Conservation (phyloP, 1,140 invertebrate species). For the Drosophila obscura region DNA sequence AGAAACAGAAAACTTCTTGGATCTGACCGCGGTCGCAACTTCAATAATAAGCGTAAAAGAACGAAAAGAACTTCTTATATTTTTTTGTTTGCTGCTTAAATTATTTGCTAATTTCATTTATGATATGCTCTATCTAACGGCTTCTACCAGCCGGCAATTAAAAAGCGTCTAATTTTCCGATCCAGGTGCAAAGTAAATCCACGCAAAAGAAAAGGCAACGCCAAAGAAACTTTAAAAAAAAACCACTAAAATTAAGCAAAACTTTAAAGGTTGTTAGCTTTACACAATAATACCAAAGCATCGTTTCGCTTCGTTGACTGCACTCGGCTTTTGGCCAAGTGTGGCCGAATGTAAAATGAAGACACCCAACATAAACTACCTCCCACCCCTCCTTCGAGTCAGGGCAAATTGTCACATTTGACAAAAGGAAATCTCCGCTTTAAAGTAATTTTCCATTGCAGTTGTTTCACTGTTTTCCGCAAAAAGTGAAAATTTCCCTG, state of each 20-base stretch:
- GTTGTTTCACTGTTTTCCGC: conserved; percentile 48
- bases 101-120: conserved; percentile 32
- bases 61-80: not conserved
- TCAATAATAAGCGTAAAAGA: conserved; percentile 30
- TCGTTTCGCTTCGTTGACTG: conserved; percentile 53
- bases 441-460: conserved; percentile 41
- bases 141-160: conserved; percentile 46
- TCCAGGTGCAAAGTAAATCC: conserved; percentile 41
- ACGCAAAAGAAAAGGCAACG: conserved; percentile 10
- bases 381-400: not conserved
- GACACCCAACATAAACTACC: conserved; percentile 2
- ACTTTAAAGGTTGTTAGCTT: conserved; percentile 70
- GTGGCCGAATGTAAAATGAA: conserved; percentile 24
- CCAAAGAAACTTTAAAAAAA: conserved; percentile 14
- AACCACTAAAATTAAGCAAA: conserved; percentile 41
- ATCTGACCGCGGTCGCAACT: conserved; percentile 9
- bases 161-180: conserved; percentile 62
- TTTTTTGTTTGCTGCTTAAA: conserved; percentile 4
- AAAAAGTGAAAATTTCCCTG: conserved; percentile 79
- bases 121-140: conserved; percentile 53
- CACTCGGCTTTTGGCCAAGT: conserved; percentile 19
- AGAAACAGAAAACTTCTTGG: conserved; percentile 29
- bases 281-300: not conserved
- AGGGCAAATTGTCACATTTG: conserved; percentile 60
- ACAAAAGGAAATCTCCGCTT: conserved; percentile 35